phyloP scores from a whole-genome alignment of 1,140 invertebrate genomes.

The Druon quercuslanigerum region DNA sequence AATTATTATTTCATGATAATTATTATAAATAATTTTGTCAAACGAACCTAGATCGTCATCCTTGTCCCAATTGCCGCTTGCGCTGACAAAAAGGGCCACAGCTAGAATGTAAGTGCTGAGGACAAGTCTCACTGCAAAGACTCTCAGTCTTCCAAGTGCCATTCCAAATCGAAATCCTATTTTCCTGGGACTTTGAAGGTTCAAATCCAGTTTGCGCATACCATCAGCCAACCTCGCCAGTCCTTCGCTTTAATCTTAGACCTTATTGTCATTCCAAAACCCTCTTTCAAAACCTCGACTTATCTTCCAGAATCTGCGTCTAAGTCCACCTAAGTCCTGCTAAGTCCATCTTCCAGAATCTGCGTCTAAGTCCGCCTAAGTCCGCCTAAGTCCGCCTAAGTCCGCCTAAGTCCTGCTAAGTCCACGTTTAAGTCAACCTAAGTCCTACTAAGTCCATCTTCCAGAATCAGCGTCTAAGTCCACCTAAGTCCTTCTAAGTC shows the following conservation, averaged over 20 bases:
- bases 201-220: constrained; percentile 62
- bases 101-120: constrained; percentile 64
- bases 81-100: constrained; percentile 63
- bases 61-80: constrained; percentile 70
- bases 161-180: constrained; percentile 58
- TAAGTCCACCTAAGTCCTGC: constrained; percentile 25
- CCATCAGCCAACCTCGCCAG: constrained; percentile 50
- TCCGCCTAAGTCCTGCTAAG: no score
- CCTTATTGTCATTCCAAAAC: constrained; percentile 68
- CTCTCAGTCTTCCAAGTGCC: constrained; percentile 61
- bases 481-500: no score
- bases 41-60: constrained; percentile 69
- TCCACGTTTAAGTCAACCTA: constrained; percentile 37
- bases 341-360: no score
- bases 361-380: no score
- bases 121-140: constrained; percentile 62
- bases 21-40: neutral
- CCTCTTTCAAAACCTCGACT: constrained; percentile 46
- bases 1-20: neutral
- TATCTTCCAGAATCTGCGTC: constrained; percentile 39
- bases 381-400: no score
- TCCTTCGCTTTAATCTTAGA: constrained; percentile 43
- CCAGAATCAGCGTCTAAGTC: no score
- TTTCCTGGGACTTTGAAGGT: constrained; percentile 49
- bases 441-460: constrained; percentile 37